These are phyloP conservation scores for Tupaia tana DNA, from an alignment of 2,113 vertebrate species.

Conservation along the genomic window DNA sequence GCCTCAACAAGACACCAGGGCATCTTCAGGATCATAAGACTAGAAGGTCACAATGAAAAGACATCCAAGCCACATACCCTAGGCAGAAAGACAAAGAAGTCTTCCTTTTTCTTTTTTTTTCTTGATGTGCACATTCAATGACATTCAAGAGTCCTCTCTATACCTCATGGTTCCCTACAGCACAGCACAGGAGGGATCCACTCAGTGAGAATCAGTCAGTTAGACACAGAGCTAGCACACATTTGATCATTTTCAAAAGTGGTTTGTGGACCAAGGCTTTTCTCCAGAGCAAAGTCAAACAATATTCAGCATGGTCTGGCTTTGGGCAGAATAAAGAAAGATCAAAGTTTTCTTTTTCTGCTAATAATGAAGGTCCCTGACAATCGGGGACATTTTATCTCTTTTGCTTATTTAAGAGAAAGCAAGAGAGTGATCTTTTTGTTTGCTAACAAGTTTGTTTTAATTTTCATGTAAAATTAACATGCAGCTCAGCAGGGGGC, in stretches of 20 bases:
- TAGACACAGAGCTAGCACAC: background rate
- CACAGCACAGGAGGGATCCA: background rate
- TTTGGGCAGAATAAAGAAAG: background rate
- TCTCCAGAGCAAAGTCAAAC: background rate
- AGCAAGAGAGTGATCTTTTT: background rate
- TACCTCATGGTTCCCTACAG: background rate
- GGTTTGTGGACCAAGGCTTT: background rate
- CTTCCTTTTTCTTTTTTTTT: background rate
- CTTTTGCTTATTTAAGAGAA: background rate
- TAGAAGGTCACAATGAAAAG: background rate
- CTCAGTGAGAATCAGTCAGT: background rate
- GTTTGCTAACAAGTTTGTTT: background rate
- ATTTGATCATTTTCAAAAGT: background rate
- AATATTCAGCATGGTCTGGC: background rate
- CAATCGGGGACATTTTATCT: background rate
- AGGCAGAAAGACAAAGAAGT: background rate
- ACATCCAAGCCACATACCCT: background rate
- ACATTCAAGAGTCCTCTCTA: background rate
- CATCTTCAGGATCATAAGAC: background rate
- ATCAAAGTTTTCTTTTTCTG: background rate
- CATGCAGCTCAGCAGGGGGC: background rate
- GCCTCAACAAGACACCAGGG: background rate
- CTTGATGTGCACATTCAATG: background rate
- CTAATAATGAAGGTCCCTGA: background rate
- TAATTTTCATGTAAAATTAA: conserved; percentile 41